Evolutionary conservation across 2,113 vertebrate genomes (phyloP).

Genomic region (Pelecanoides urinatrix): DNA sequence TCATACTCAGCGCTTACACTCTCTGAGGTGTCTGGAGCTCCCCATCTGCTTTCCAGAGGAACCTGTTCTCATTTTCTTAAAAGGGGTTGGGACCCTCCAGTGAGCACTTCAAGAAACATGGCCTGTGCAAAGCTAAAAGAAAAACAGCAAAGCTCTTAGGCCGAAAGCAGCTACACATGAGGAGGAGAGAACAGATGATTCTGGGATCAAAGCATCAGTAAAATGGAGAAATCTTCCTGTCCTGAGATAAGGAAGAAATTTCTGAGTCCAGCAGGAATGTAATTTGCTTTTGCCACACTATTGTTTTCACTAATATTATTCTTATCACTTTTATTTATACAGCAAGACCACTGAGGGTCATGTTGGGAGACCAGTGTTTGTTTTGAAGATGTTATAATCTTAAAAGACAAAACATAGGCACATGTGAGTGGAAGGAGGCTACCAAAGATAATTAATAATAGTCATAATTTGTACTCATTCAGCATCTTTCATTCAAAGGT

Average conservation of each 20-base stretch:
- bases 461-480: slow-evolving; percentile 50
- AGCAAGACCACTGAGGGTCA: neutral
- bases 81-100: neutral
- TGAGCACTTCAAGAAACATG: neutral
- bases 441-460: slow-evolving; percentile 59
- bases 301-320: neutral
- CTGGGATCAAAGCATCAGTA: neutral
- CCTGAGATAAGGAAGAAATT: neutral
- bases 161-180: neutral
- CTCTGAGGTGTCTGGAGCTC: neutral
- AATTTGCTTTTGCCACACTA: slow-evolving; percentile 6
- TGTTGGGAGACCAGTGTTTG: neutral
- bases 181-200: neutral
- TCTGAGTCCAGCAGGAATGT: neutral
- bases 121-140: neutral
- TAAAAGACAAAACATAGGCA: neutral
- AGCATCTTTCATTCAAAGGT: slow-evolving; percentile 58
- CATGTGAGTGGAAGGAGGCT: neutral
- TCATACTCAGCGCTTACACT: accelerated
- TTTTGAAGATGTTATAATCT: neutral
- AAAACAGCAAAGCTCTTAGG: neutral
- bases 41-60: neutral
- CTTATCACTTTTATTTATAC: neutral
- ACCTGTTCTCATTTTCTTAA: neutral
- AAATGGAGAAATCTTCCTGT: neutral